These are phyloP conservation scores for Smittia aterrima DNA, from an alignment of 2,888 invertebrate genomes.

Conservation along the genomic window DNA sequence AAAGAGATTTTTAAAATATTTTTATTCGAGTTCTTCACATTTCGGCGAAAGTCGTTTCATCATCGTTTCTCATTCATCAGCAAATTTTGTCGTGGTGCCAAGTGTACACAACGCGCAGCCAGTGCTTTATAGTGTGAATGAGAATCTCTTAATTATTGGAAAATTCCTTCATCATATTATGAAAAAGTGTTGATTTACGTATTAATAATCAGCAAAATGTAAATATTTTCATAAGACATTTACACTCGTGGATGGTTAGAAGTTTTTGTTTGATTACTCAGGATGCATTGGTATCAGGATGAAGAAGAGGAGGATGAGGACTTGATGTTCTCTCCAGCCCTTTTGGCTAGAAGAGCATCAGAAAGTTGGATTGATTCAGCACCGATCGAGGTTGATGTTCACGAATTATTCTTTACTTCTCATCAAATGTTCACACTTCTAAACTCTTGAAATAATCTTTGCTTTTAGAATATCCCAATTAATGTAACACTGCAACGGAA, in stretches of 20 bases:
- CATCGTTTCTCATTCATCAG: neutral
- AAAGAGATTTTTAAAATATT: neutral
- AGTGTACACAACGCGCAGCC: constrained; percentile 4
- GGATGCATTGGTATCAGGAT: constrained; percentile 75
- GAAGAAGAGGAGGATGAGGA: constrained; percentile 82
- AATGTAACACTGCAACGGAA: constrained; percentile 82
- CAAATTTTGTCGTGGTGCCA: constrained; percentile 4
- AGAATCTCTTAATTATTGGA: neutral
- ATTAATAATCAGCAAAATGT: neutral
- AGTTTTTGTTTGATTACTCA: neutral
- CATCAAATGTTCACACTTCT: neutral
- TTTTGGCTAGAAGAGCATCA: constrained; percentile 80
- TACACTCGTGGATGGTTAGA: neutral
- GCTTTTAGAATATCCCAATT: constrained; percentile 71
- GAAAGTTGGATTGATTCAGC: constrained; percentile 89
- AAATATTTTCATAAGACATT: constrained; percentile 21
- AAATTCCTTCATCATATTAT: neutral
- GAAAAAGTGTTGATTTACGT: constrained; percentile 5
- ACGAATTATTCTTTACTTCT: constrained; percentile 1
- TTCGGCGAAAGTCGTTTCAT: neutral
- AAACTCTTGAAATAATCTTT: constrained; percentile 5
- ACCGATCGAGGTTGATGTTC: constrained; percentile 71
- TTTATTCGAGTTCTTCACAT: neutral
- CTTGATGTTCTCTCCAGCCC: constrained; percentile 81
- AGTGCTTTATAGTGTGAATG: neutral